These are phyloP conservation scores for Eupsittula cactorum DNA, from an alignment of 2,113 vertebrate species.

Conservation along the genomic window DNA sequence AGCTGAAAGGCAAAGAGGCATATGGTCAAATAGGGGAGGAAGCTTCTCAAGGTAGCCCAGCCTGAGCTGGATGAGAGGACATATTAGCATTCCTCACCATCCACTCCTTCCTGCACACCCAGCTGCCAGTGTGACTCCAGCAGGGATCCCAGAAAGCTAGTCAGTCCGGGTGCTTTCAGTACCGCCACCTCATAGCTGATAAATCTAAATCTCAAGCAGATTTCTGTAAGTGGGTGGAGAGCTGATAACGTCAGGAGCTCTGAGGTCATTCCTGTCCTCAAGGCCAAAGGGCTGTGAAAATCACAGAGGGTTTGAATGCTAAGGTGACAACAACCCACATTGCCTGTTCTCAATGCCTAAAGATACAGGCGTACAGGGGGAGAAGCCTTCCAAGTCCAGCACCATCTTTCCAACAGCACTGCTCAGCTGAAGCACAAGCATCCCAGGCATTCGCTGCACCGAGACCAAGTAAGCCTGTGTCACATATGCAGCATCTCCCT, in stretches of 20 bases:
- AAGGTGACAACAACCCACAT: neutral
- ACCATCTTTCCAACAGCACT: neutral
- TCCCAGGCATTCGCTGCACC: neutral
- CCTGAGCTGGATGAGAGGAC: neutral
- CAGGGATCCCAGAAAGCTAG: neutral
- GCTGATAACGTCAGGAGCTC: neutral
- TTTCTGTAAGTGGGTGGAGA: neutral
- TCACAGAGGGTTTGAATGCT: neutral
- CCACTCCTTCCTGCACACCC: neutral
- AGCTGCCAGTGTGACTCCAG: neutral
- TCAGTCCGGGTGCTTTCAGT: accelerated
- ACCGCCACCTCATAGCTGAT: neutral
- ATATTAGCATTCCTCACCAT: neutral
- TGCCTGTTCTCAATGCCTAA: neutral
- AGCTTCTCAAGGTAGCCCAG: neutral
- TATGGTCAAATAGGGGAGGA: neutral
- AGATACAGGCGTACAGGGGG: accelerated
- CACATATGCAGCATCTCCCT: neutral
- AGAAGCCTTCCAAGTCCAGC: neutral
- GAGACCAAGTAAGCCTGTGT: accelerated
- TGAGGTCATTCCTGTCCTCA: neutral
- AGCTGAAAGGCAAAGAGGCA: neutral
- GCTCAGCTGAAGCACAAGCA: neutral
- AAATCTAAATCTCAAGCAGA: neutral
- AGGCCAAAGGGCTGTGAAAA: neutral